phyloP scores from a whole-genome alignment of 1,140 invertebrate species.

The Eumaeus atala region DNA sequence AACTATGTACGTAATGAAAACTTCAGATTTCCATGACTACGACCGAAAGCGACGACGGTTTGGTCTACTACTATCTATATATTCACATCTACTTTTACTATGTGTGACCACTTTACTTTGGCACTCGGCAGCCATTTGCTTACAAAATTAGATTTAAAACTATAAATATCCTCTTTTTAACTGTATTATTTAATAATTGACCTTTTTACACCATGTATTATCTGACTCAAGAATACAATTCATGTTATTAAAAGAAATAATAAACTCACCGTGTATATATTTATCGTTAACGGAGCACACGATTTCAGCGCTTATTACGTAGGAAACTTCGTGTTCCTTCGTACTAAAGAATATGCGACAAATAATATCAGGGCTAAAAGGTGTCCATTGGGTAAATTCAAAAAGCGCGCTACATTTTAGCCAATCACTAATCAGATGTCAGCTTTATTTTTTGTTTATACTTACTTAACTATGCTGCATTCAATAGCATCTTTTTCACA shows the following conservation, averaged over 20 bases:
- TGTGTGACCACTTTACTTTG: conserved; percentile 33
- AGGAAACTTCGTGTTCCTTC: conserved; percentile 63
- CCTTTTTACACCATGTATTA: too few species aligned
- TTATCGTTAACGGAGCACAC: conserved; percentile 60
- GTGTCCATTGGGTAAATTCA: conserved; percentile 52
- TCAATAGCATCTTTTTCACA: conserved; percentile 37
- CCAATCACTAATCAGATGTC: conserved; percentile 46
- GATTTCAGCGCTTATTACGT: conserved; percentile 73
- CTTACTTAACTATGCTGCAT: conserved; percentile 42
- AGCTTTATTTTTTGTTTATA: conserved; percentile 72
- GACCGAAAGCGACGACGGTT: too few species aligned
- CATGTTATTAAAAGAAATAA: conserved; percentile 33
- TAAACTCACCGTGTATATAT: conserved; percentile 62
- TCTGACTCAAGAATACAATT: conserved; percentile 10
- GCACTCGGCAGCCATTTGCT: conserved; percentile 73
- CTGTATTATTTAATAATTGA: too few species aligned
- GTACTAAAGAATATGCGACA: conserved; percentile 51
- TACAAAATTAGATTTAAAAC: conserved; percentile 60
- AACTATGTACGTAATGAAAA: too few species aligned
- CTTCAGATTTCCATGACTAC: too few species aligned
- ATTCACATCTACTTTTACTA: conserved; percentile 29
- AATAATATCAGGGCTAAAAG: conserved; percentile 47
- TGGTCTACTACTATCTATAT: conserved; percentile 17
- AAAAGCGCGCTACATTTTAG: conserved; percentile 47
- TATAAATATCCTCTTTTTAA: too few species aligned